Conservation (phyloP, 1,140 invertebrate species). For the Linepithema humile region DNA sequence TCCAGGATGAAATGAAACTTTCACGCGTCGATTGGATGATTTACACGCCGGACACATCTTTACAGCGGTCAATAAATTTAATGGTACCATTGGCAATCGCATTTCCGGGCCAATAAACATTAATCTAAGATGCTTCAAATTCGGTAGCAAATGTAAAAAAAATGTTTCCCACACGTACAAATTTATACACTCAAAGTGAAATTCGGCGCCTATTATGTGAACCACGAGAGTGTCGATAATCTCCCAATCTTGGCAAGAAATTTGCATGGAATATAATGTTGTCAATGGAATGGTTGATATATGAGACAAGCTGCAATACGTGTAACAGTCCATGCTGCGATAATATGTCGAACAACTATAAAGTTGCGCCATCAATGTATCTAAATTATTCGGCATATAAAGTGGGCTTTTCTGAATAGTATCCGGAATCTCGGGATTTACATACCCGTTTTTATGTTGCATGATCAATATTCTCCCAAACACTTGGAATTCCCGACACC, state of each 20-base stretch:
- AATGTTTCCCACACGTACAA: slow-evolving; percentile 89
- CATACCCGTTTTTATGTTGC: slow-evolving; percentile 82
- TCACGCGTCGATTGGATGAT: slow-evolving; percentile 79
- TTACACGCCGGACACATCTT: slow-evolving; percentile 84
- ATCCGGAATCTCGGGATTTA: slow-evolving; percentile 86
- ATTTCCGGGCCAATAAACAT: slow-evolving; percentile 88
- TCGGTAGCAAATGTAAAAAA: slow-evolving; percentile 87
- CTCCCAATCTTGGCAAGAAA: slow-evolving; percentile 75
- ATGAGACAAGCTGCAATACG: slow-evolving; percentile 87
- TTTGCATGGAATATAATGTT: slow-evolving; percentile 86
- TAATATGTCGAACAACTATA: slow-evolving; percentile 83
- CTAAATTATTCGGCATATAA: slow-evolving; percentile 83
- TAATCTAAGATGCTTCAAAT: slow-evolving; percentile 85
- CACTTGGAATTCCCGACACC: slow-evolving; percentile 79
- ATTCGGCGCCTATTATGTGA: slow-evolving; percentile 88
- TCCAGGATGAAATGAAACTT: slow-evolving; percentile 85
- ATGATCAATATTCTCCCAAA: slow-evolving; percentile 75
- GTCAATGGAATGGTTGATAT: slow-evolving; percentile 88
- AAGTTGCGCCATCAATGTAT: slow-evolving; percentile 83
- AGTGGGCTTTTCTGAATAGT: slow-evolving; percentile 63
- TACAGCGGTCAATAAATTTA: slow-evolving; percentile 83
- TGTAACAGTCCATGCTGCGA: slow-evolving; percentile 85
- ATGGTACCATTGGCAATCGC: slow-evolving; percentile 83
- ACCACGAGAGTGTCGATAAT: slow-evolving; percentile 79
- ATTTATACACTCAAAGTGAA: slow-evolving; percentile 89